Percentiles rank a stretch among this genome's conserved stretches.
Conservation (phyloP, 2,113 vertebrate species). For the Coracopsis vasa region DNA sequence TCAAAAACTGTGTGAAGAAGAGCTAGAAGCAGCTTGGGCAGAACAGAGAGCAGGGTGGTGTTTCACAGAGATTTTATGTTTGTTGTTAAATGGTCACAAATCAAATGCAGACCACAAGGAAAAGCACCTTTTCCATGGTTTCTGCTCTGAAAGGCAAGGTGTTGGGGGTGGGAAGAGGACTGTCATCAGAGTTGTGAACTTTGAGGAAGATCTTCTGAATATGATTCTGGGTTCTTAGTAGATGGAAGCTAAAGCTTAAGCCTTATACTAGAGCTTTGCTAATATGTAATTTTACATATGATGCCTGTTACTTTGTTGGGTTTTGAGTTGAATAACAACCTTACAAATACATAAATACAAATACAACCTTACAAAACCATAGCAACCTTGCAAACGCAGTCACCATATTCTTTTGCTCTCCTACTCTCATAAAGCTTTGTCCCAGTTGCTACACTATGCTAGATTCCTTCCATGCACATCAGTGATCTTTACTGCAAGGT, state of each 20-base stretch:
- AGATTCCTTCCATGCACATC: not conserved
- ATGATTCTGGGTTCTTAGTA: not conserved
- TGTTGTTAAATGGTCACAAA: not conserved
- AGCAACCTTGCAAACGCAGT: not conserved
- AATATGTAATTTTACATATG: not conserved
- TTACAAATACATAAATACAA: not conserved
- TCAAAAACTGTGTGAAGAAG: not conserved
- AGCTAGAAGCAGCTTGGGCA: not conserved
- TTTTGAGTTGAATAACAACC: not conserved
- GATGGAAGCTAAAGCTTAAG: not conserved
- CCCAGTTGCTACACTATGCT: not conserved
- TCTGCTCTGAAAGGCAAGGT: not conserved
- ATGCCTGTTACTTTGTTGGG: not conserved
- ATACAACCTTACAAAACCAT: too few relatives aligned
- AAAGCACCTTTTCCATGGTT: not conserved
- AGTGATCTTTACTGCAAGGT: not conserved
- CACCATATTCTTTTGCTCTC: fast-evolving
- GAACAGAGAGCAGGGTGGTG: not conserved
- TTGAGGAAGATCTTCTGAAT: not conserved
- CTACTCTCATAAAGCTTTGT: not conserved
- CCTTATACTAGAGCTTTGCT: not conserved
- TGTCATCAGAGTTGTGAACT: not conserved
- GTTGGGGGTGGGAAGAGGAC: not conserved
- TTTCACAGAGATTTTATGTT: not conserved
- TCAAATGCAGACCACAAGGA: not conserved